Evolutionary conservation across 2,797 vertebrate genomes (phyloP).

Genomic region (Megalops cyprinoides): DNA sequence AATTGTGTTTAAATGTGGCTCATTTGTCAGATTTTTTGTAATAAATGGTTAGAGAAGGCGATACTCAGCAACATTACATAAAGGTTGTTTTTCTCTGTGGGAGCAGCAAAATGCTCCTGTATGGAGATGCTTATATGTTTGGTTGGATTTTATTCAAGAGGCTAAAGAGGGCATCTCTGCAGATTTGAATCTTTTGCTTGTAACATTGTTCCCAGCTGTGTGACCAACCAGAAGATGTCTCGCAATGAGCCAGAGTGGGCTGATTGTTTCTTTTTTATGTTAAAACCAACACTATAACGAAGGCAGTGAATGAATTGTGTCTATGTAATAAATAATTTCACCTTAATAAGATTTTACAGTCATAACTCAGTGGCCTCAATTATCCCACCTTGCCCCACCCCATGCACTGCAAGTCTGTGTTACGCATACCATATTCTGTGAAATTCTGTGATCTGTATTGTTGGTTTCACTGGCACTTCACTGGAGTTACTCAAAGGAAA

Average conservation of each 20-base stretch:
- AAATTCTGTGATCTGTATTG: no score
- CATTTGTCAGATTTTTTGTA: slow-evolving; percentile 1
- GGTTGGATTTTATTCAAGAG: neutral
- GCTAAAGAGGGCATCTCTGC: neutral
- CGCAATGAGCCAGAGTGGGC: neutral
- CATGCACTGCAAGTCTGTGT: neutral
- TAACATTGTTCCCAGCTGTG: neutral
- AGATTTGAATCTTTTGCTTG: neutral
- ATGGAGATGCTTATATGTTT: neutral
- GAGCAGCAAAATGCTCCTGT: no score
- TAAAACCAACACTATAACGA: neutral
- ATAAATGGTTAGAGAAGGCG: neutral
- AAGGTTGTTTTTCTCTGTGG: no score
- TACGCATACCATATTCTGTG: no score
- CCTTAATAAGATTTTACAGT: neutral
- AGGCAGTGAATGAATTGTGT: neutral
- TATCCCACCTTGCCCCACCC: neutral
- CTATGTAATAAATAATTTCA: neutral
- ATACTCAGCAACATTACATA: no score
- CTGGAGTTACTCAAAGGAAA: neutral
- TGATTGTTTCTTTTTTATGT: neutral
- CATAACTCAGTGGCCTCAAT: neutral
- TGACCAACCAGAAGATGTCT: neutral
- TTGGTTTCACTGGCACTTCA: neutral
- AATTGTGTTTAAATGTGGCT: no score